A percentile compares a stretch with the other conserved stretches of the same genome.
phyloP scores from a whole-genome alignment of 2,113 vertebrate species.

The Pitta sordida region DNA sequence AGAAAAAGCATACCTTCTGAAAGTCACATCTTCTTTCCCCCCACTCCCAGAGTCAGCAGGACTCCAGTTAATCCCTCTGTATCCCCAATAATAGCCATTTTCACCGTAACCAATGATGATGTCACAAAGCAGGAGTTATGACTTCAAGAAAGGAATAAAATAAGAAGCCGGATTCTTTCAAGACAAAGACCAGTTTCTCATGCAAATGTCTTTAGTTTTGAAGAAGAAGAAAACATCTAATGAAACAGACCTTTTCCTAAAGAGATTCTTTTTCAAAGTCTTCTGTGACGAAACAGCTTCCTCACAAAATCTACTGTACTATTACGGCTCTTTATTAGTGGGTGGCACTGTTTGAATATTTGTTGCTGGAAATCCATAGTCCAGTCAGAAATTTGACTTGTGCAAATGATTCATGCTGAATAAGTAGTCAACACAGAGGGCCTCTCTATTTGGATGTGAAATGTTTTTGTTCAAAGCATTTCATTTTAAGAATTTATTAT shows the following conservation, averaged over 20 bases:
- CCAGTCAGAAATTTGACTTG: neutral
- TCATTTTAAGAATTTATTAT: constrained; percentile 14
- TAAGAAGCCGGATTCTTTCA: neutral
- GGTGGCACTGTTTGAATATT: neutral
- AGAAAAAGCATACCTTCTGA: neutral
- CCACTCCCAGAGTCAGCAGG: neutral
- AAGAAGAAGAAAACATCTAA: neutral
- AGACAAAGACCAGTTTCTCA: constrained; percentile 18
- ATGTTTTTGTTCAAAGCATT: constrained; percentile 35
- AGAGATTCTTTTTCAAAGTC: constrained; percentile 24
- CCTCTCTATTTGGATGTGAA: neutral
- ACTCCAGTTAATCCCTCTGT: neutral
- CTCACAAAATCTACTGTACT: neutral
- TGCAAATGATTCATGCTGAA: neutral
- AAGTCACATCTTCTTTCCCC: neutral
- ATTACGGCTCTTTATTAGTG: neutral
- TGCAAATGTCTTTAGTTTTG: neutral
- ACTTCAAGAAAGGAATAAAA: neutral
- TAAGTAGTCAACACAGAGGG: neutral
- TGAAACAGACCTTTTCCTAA: neutral
- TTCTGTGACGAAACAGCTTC: neutral
- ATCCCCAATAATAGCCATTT: neutral
- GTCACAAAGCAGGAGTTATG: neutral
- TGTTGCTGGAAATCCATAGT: neutral
- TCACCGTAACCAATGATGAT: neutral